A percentile compares a stretch with the other conserved stretches of the same genome.
phyloP scores from a whole-genome alignment of 2,888 invertebrate genomes.

The Crioceris asparagi region DNA sequence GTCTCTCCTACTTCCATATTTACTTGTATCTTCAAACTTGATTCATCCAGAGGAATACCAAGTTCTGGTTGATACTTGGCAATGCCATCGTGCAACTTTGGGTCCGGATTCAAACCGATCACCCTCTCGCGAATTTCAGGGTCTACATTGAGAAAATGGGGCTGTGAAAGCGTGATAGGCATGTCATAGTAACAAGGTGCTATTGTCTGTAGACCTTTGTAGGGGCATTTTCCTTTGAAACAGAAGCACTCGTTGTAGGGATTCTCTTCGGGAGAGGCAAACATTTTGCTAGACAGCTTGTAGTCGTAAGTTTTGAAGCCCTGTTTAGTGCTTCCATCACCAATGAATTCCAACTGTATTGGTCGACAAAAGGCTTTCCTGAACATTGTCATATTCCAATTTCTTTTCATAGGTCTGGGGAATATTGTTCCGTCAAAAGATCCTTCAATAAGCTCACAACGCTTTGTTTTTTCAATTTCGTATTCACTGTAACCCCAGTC shows the following conservation, averaged over 20 bases:
- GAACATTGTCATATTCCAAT: constrained; percentile 51
- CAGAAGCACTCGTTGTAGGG: constrained; percentile 58
- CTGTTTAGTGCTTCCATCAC: constrained; percentile 30
- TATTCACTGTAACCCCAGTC: constrained; percentile 55
- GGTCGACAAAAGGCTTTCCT: constrained; percentile 68
- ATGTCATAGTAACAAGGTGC: constrained; percentile 49
- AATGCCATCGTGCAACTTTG: constrained; percentile 43
- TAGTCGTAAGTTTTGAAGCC: constrained; percentile 53
- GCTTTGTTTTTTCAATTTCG: constrained; percentile 36
- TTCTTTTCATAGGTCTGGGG: constrained; percentile 47
- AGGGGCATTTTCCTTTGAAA: constrained; percentile 61
- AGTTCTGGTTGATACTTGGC: constrained; percentile 62
- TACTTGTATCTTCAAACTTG: constrained; percentile 57
- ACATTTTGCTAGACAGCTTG: constrained; percentile 48
- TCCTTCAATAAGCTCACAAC: constrained; percentile 58
- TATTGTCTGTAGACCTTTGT: constrained; percentile 42
- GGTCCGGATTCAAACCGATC: constrained; percentile 51
- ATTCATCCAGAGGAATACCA: constrained; percentile 51
- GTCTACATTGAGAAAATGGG: constrained; percentile 53
- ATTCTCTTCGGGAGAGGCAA: constrained; percentile 43
- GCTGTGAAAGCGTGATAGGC: constrained; percentile 57
- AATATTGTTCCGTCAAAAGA: constrained; percentile 63
- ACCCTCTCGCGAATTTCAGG: constrained; percentile 45
- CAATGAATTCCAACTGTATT: constrained; percentile 43
- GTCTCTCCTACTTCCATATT: constrained; percentile 58